Percentiles rank a stretch among this genome's conserved stretches.
Evolutionary conservation across 1,140 invertebrate species (phyloP).

Genomic region (Gyrodactylus salaris): DNA sequence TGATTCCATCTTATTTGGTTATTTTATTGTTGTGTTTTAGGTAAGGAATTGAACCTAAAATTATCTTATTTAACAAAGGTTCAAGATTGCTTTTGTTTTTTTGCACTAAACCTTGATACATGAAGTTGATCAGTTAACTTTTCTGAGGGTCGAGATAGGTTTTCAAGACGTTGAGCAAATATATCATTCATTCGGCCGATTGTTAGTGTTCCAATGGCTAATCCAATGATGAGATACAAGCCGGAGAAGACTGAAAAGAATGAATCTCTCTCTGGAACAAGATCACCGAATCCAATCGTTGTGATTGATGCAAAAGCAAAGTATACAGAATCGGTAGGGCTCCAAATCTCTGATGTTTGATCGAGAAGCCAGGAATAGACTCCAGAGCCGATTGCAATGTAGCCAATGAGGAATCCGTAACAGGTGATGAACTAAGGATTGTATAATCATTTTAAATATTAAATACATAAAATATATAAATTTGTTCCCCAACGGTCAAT

Average conservation of each 20-base stretch:
- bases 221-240: not conserved
- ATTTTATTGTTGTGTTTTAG: too few relatives aligned
- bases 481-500: too few relatives aligned
- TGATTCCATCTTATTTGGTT: too few relatives aligned
- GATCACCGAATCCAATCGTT: slow-evolving; percentile 6
- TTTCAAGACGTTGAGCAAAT: not conserved
- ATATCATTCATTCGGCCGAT: not conserved
- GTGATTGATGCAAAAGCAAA: slow-evolving; percentile 6
- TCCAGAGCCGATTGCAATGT: not conserved
- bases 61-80: too few relatives aligned
- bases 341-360: slow-evolving; percentile 1
- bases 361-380: not conserved
- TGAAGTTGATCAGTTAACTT: not conserved
- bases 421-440: not conserved
- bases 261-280: not conserved
- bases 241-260: not conserved
- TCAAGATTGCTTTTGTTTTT: not conserved
- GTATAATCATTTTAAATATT: too few relatives aligned
- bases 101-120: not conserved
- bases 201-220: not conserved
- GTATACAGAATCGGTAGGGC: slow-evolving; percentile 3
- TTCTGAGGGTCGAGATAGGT: not conserved
- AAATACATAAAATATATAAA: too few relatives aligned
- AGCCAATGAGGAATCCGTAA: not conserved
- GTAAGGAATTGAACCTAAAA: too few relatives aligned